These are phyloP conservation scores for Bemisia tabaci DNA, from an alignment of 1,140 invertebrate species.

Conservation along the genomic window DNA sequence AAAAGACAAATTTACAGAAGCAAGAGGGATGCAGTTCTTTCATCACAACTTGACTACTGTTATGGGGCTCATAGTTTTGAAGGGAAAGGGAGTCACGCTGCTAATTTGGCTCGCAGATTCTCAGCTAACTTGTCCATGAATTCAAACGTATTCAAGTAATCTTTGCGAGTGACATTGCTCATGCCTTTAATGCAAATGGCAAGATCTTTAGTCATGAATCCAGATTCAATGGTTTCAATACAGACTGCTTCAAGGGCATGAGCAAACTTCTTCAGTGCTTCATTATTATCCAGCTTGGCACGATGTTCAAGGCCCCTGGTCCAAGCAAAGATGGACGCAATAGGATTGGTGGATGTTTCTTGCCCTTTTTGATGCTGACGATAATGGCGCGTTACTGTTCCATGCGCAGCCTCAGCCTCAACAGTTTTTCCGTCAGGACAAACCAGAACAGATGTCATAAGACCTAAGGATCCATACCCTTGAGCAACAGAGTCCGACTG, in stretches of 20 bases:
- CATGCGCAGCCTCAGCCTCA: slow-evolving; percentile 94
- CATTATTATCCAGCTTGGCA: slow-evolving; percentile 83
- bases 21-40: too few species aligned
- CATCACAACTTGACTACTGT: too few species aligned
- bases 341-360: slow-evolving; percentile 95
- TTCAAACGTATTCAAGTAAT: slow-evolving; percentile 95
- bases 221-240: slow-evolving; percentile 85
- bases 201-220: slow-evolving; percentile 96
- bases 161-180: slow-evolving; percentile 60
- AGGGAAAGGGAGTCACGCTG: not conserved
- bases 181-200: slow-evolving; percentile 95
- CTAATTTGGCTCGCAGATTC: slow-evolving; percentile 64
- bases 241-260: slow-evolving; percentile 78
- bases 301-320: slow-evolving; percentile 81
- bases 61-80: too few species aligned
- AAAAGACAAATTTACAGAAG: too few species aligned
- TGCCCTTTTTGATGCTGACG: slow-evolving; percentile 87
- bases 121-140: slow-evolving; percentile 93
- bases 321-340: slow-evolving; percentile 99
- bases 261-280: slow-evolving; percentile 58
- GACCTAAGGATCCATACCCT: slow-evolving; percentile 79
- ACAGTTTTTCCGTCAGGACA: slow-evolving; percentile 95
- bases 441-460: slow-evolving; percentile 91
- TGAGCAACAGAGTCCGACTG: slow-evolving; percentile 96
- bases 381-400: slow-evolving; percentile 92